phyloP scores from a whole-genome alignment of 2,888 invertebrate genomes.

The Epistrophe eligans region DNA sequence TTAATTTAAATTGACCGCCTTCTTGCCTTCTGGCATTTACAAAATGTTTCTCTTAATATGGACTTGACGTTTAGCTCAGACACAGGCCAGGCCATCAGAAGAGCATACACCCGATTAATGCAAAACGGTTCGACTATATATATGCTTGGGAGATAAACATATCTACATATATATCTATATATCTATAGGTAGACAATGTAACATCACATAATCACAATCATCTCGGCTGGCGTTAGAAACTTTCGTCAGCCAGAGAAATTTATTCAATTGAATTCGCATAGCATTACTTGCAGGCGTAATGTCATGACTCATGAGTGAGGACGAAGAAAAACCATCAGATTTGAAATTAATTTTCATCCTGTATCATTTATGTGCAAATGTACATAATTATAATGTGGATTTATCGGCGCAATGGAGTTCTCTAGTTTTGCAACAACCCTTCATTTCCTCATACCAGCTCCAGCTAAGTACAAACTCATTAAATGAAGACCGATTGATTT shows the following conservation, averaged over 20 bases:
- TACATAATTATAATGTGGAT: background rate
- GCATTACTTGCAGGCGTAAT: constrained; percentile 39
- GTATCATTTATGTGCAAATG: background rate
- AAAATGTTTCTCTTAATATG: constrained; percentile 22
- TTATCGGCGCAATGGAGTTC: background rate
- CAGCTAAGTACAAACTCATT: background rate
- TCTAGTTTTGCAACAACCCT: constrained; percentile 4
- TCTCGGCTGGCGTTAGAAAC: constrained; percentile 39
- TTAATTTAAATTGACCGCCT: constrained; percentile 73
- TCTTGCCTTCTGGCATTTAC: constrained; percentile 58
- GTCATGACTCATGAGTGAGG: constrained; percentile 37
- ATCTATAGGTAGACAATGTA: background rate
- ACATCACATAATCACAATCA: constrained; percentile 54
- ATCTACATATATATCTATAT: background rate
- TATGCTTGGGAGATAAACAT: constrained; percentile 11
- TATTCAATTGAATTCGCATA: constrained; percentile 69
- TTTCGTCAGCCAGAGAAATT: constrained; percentile 50
- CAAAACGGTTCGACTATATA: constrained; percentile 32
- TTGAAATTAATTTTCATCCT: constrained; percentile 53
- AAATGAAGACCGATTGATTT: background rate
- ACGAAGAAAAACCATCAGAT: constrained; percentile 42
- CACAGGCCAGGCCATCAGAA: background rate
- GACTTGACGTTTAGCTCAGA: constrained; percentile 3
- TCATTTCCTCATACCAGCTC: background rate
- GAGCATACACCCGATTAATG: constrained; percentile 23